phyloP scores from a whole-genome alignment of 2,888 invertebrate species.

The Cremastinae sp. region DNA sequence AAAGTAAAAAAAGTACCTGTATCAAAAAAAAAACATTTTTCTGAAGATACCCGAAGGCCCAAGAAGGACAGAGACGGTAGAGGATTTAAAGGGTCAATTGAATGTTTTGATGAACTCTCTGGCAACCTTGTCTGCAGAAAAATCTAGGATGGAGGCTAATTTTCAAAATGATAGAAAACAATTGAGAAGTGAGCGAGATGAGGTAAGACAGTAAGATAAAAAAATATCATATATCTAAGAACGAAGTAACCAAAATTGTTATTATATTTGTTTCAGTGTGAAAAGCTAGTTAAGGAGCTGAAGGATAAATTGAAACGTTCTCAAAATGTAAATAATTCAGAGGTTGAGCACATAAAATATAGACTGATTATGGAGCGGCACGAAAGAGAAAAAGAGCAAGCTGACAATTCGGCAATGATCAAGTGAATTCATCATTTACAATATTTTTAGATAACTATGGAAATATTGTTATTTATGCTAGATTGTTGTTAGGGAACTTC shows the following conservation, averaged over 20 bases:
- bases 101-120: constrained; percentile 87
- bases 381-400: constrained; percentile 90
- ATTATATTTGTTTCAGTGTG: constrained; percentile 81
- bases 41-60: constrained; percentile 51
- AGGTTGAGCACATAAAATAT: constrained; percentile 86
- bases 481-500: constrained; percentile 85
- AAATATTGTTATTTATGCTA: background rate
- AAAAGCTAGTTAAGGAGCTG: constrained; percentile 83
- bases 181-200: constrained; percentile 82
- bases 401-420: constrained; percentile 89
- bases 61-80: constrained; percentile 71
- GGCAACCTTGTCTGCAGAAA: constrained; percentile 90
- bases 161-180: constrained; percentile 88
- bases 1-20: background rate
- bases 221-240: background rate
- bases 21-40: background rate
- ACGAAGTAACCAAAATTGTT: background rate
- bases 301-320: constrained; percentile 84
- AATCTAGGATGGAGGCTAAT: constrained; percentile 91
- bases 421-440: constrained; percentile 81
- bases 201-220: constrained; percentile 70
- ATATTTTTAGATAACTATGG: background rate
- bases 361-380: constrained; percentile 89
- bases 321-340: constrained; percentile 83
- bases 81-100: constrained; percentile 81